Evolutionary conservation across 2,797 vertebrate species (phyloP).

Genomic region (Fundulus diaphanus): DNA sequence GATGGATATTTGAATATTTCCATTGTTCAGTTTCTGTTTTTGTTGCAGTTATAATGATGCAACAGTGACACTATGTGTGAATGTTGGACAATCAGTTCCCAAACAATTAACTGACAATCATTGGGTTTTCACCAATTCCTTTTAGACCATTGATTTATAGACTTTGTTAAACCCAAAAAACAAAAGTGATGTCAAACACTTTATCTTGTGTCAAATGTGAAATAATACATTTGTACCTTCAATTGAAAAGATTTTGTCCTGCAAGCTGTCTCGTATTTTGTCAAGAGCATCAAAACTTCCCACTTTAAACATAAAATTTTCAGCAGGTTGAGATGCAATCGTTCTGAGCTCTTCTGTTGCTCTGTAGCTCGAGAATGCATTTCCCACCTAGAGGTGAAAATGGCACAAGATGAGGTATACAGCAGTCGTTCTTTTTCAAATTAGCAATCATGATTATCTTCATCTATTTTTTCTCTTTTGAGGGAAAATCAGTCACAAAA

Average conservation of each 20-base stretch:
- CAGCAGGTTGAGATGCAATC: slow-evolving; percentile 61
- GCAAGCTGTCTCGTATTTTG: slow-evolving; percentile 56
- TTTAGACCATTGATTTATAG: not conserved
- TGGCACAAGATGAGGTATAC: not conserved
- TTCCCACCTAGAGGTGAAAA: slow-evolving; percentile 56
- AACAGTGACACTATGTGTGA: no score
- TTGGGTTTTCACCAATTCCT: not conserved
- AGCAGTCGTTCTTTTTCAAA: not conserved
- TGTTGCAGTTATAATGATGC: no score
- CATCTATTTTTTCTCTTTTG: not conserved
- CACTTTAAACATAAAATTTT: slow-evolving; percentile 60
- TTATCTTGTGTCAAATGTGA: not conserved
- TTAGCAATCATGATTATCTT: no score
- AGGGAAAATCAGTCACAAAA: not conserved
- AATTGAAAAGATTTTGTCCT: slow-evolving; percentile 77
- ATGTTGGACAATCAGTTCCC: no score
- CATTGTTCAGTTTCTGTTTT: no score
- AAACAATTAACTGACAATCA: no score
- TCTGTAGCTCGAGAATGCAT: accelerated
- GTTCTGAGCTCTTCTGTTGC: slow-evolving; percentile 49
- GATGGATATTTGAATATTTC: no score
- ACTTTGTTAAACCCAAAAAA: not conserved
- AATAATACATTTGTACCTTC: slow-evolving; percentile 66
- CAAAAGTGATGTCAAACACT: not conserved
- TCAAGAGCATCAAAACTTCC: slow-evolving; percentile 61